Conservation (phyloP, 2,113 vertebrate species). For the Clarias gariepinus region DNA sequence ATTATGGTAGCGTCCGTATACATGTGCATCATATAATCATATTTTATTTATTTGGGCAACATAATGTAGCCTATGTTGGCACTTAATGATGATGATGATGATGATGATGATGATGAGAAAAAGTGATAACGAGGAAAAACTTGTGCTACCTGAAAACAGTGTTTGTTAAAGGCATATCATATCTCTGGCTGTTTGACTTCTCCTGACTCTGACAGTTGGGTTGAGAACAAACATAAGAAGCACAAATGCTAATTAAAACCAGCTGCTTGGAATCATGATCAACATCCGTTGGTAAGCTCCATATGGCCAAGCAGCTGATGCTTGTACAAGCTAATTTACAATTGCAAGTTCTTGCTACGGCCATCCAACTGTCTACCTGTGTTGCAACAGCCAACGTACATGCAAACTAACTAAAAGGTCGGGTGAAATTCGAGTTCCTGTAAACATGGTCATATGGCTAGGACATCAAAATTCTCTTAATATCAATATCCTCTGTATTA, state of each 20-base stretch:
- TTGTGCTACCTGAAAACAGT: neutral
- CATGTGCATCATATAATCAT: neutral
- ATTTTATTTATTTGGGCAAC: neutral
- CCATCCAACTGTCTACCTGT: neutral
- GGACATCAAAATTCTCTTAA: neutral
- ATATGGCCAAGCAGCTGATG: conserved; percentile 27
- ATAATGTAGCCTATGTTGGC: neutral
- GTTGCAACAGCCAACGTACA: neutral
- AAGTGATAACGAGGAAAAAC: neutral
- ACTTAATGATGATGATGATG: neutral
- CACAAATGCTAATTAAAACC: conserved; percentile 16
- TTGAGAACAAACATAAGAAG: conserved; percentile 20
- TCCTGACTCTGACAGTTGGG: neutral
- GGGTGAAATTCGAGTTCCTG: neutral
- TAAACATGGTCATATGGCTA: neutral
- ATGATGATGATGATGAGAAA: neutral
- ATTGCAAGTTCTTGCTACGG: neutral
- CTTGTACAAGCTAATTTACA: neutral
- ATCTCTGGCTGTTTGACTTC: neutral
- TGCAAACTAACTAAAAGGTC: neutral
- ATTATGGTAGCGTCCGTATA: neutral
- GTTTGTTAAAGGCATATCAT: neutral
- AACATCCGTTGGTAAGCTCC: conserved; percentile 4
- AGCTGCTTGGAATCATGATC: conserved; percentile 18
- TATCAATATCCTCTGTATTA: too few species aligned